Percentiles rank a stretch among this genome's conserved stretches.
phyloP scores from a whole-genome alignment of 2,888 invertebrate genomes.

The Sicus ferrugineus region DNA sequence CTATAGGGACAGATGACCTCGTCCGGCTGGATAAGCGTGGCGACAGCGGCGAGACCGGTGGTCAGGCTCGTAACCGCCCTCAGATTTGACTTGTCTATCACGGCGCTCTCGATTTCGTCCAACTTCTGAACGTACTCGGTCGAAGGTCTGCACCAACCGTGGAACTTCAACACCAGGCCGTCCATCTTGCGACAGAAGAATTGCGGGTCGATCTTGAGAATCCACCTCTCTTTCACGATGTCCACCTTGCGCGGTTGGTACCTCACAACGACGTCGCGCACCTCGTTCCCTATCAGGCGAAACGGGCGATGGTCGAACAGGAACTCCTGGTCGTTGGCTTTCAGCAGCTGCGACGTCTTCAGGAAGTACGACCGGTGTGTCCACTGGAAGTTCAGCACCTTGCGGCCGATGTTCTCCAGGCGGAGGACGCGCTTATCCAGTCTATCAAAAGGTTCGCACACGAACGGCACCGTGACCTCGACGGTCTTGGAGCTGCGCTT shows the following conservation, averaged over 20 bases:
- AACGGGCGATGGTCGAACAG: conserved; percentile 42
- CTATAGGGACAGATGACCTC: conserved; percentile 50
- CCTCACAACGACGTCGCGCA: conserved; percentile 39
- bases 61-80: conserved; percentile 37
- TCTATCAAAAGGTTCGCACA: conserved; percentile 49
- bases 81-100: conserved; percentile 45
- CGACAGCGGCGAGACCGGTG: conserved; percentile 40
- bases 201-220: conserved; percentile 47
- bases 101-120: conserved; percentile 17
- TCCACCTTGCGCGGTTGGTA: conserved; percentile 47
- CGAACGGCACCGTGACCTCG: conserved; percentile 42
- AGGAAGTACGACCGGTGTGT: conserved; percentile 44
- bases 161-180: conserved; percentile 39
- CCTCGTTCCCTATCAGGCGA: conserved; percentile 48
- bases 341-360: conserved; percentile 43
- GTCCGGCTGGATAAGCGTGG: conserved; percentile 38
- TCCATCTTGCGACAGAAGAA: conserved; percentile 41
- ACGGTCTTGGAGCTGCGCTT: conserved; percentile 28
- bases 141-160: conserved; percentile 46
- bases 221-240: conserved; percentile 42
- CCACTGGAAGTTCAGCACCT: conserved; percentile 49
- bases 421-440: conserved; percentile 45
- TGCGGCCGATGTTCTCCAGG: conserved; percentile 51
- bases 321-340: conserved; percentile 43
- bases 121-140: conserved; percentile 44